Conservation (phyloP, 2,888 invertebrate genomes). For the Cecidostiba fungosa region DNA sequence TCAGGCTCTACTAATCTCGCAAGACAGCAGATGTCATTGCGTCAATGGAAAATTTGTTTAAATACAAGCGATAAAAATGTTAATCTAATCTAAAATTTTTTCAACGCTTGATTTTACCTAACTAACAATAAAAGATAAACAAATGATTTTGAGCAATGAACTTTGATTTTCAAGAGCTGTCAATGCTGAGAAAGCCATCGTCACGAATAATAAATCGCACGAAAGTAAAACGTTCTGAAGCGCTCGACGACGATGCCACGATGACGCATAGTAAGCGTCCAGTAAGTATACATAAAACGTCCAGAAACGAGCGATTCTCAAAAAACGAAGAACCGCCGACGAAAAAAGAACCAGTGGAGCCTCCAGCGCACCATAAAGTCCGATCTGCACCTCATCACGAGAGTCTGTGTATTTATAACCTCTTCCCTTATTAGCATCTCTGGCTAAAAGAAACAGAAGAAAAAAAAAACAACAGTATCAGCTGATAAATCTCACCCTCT, state of each 20-base stretch:
- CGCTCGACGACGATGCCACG: no score
- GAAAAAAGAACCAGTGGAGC: not conserved
- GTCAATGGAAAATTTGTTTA: not conserved
- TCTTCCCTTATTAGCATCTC: not conserved
- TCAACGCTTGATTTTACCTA: not conserved
- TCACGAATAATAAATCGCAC: no score
- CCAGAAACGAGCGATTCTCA: not conserved
- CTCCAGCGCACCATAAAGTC: not conserved
- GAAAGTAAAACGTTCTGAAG: no score
- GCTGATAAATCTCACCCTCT: conserved; percentile 83
- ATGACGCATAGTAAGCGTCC: not conserved
- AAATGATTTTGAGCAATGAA: not conserved
- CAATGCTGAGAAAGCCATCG: not conserved
- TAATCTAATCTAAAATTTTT: not conserved
- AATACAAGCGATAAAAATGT: not conserved
- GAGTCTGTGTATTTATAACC: not conserved
- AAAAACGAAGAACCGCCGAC: not conserved
- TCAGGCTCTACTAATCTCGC: not conserved
- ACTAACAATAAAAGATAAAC: not conserved
- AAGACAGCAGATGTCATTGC: not conserved
- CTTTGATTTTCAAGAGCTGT: not conserved
- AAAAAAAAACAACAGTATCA: not conserved
- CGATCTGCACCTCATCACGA: not conserved
- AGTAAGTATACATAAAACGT: not conserved
- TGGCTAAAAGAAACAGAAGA: not conserved